Percentiles rank a stretch among this genome's conserved stretches.
phyloP scores from a whole-genome alignment of 35 echinoderm and acorn worm species.

The Strongylocentrotus purpuratus region DNA sequence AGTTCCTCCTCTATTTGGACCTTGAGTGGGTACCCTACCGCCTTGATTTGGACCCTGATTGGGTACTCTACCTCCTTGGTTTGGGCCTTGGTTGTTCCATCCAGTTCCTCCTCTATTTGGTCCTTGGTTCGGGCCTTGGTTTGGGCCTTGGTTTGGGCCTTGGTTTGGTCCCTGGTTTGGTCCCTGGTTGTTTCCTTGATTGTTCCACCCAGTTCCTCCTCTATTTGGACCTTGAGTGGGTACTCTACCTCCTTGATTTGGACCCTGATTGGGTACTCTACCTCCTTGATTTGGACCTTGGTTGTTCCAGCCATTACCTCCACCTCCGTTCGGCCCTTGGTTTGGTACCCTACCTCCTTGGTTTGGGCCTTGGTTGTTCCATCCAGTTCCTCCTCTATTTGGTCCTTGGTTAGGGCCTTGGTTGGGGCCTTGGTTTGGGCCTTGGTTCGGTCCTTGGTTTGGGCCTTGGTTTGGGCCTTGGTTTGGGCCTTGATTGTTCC shows the following conservation, averaged over 20 bases:
- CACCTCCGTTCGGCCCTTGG: neutral
- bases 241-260: neutral
- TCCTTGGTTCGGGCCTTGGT: neutral
- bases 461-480: neutral
- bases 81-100: slow-evolving; percentile 8
- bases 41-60: neutral
- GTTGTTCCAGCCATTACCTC: neutral
- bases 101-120: neutral
- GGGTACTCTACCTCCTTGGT: too few species aligned
- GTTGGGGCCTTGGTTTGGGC: neutral
- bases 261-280: neutral
- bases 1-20: neutral
- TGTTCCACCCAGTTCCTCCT: neutral
- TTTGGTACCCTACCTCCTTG: neutral
- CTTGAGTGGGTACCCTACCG: neutral
- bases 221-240: neutral
- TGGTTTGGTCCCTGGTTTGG: neutral
- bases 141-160: neutral
- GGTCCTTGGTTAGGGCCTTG: neutral
- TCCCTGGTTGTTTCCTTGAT: neutral
- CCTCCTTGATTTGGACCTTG: neutral
- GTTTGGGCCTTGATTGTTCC: too few species aligned
- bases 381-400: neutral
- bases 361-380: neutral
- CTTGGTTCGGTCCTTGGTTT: neutral